Percentiles rank a stretch among this genome's conserved stretches.
phyloP scores from a whole-genome alignment of 2,113 vertebrate genomes.

The Passerina amoena region DNA sequence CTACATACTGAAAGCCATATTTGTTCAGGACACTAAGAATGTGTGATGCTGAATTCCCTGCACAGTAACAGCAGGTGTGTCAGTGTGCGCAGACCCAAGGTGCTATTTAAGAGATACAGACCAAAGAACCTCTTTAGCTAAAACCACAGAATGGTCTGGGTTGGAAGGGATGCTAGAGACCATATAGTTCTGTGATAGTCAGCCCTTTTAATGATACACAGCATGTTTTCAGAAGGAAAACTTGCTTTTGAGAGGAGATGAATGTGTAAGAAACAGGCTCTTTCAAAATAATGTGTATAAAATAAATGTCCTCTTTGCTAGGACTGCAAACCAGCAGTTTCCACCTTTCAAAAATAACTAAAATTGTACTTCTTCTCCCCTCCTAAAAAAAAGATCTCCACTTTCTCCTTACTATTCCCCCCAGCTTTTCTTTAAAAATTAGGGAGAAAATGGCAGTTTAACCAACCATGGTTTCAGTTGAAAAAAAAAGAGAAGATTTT shows the following conservation, averaged over 20 bases:
- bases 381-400: neutral
- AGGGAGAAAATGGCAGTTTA: neutral
- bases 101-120: neutral
- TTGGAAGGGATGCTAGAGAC: neutral
- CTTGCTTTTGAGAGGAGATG: neutral
- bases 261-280: neutral
- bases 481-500: neutral
- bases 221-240: neutral
- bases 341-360: neutral
- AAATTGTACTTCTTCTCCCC: neutral
- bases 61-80: neutral
- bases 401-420: neutral
- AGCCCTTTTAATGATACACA: neutral
- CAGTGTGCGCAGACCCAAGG: fast-evolving
- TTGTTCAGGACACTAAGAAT: neutral
- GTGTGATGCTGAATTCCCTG: neutral
- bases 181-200: neutral
- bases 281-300: neutral
- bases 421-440: neutral
- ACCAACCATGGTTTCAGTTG: neutral
- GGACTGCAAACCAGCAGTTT: neutral
- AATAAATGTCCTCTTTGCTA: neutral
- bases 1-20: neutral
- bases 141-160: neutral
- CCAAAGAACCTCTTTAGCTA: neutral